phyloP scores from a whole-genome alignment of 2,888 invertebrate species.

The Tetanocera ferruginea region DNA sequence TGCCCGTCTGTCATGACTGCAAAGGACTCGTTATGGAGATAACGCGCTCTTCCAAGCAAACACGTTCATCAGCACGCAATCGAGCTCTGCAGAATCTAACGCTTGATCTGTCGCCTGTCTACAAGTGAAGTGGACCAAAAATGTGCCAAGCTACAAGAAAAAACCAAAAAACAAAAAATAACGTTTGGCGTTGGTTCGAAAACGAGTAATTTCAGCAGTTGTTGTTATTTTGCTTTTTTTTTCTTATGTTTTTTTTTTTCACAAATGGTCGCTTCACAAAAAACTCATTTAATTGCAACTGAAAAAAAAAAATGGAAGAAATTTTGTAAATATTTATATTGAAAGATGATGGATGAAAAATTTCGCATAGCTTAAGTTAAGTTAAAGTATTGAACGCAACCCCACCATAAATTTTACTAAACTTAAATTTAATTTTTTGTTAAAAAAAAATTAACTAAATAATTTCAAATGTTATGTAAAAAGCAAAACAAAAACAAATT shows the following conservation, averaged over 20 bases:
- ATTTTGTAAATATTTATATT: slow-evolving; percentile 4
- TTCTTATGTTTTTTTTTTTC: neutral
- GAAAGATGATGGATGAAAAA: neutral
- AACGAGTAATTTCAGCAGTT: slow-evolving; percentile 14
- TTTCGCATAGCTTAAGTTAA: slow-evolving; percentile 17
- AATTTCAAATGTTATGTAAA: neutral
- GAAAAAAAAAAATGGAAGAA: neutral
- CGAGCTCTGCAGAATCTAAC: slow-evolving; percentile 86
- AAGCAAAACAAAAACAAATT: neutral
- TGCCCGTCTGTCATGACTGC: slow-evolving; percentile 95
- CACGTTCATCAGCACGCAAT: slow-evolving; percentile 85
- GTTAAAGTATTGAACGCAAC: slow-evolving; percentile 9
- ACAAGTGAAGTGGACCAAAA: slow-evolving; percentile 69
- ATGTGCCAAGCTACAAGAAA: neutral
- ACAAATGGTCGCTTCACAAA: neutral
- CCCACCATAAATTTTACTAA: slow-evolving; percentile 23
- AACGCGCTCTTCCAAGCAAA: slow-evolving; percentile 85
- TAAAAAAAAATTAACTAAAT: neutral
- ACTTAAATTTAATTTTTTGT: slow-evolving; percentile 9
- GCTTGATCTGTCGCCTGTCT: slow-evolving; percentile 86
- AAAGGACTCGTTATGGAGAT: slow-evolving; percentile 94
- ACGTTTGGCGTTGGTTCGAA: neutral
- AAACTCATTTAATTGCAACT: neutral
- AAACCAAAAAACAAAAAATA: neutral
- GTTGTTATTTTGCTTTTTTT: neutral